Base-by-base conservation (phyloP, 2,888 invertebrate species). In the Coenonympha arcania region DNA sequence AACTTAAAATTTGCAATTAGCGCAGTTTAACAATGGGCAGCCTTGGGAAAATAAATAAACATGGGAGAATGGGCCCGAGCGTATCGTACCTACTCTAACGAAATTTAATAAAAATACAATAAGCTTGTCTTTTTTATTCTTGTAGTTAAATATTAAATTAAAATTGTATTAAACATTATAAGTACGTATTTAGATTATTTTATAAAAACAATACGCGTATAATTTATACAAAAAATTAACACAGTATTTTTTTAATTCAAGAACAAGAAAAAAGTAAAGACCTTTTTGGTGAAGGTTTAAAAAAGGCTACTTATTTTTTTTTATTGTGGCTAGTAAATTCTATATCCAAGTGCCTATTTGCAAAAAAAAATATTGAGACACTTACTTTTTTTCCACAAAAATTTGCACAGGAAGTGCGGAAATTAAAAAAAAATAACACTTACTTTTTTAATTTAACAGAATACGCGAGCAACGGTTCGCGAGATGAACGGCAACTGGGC, bases 21-120 rank as follows among this genome's bases (percentile, higher is more conserved):
- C 11, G n/a, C 28, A 41, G 11, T 41, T 28, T 28, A 41, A 41
- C 41, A 41, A 41, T 41, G 41, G 8, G 18, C 30, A 30, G 28
- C 41, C 41, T 41, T 41, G 41, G 6, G 13, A 18, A 41, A 28
- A 30, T 5, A 41, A 28, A 30, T 5, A 19, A 15, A 37, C 20
- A 37, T 37, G 37, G 19, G 19, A 41, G 28, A 28, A 30, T 30
- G 41, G 41, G 15, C 22, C 13, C 37, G 13, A 6, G 16, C 18
- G 18, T 11, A 20, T 20, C n/a, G n/a, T 20, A 19, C n/a, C n/a
- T n/a, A 19, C 3, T 6, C 19, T 16, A 19, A 36, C n/a, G 11
- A 6, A n/a, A n/a, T n/a, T n/a, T n/a, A n/a, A n/a, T n/a, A n/a
- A n/a, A n/a, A n/a, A n/a, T n/a, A n/a, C n/a, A n/a, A n/a, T n/a